Evolutionary conservation across 2,888 invertebrate species (phyloP).

Genomic region (Parelbella ahira): DNA sequence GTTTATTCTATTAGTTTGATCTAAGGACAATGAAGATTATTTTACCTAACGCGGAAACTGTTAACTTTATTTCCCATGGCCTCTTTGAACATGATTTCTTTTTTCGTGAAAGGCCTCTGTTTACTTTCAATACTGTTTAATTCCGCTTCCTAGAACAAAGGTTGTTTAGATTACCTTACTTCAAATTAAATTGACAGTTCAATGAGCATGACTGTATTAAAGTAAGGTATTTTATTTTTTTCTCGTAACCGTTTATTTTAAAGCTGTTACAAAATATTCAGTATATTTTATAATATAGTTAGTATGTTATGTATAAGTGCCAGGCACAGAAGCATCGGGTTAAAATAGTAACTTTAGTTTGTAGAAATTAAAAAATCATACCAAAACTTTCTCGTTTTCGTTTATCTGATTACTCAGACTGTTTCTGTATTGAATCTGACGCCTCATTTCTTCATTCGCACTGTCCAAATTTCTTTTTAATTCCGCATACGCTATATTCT

Average conservation of each 20-base stretch:
- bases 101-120: constrained; percentile 58
- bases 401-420: constrained; percentile 51
- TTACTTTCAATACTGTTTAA: constrained; percentile 44
- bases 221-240: no score
- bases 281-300: no score
- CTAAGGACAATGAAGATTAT: no score
- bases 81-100: constrained; percentile 56
- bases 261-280: no score
- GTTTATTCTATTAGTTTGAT: no score
- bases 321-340: no score
- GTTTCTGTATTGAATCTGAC: constrained; percentile 59
- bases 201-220: no score
- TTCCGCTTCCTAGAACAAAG: constrained; percentile 50
- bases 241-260: no score
- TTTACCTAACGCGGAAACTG: constrained; percentile 41
- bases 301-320: no score
- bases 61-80: constrained; percentile 50
- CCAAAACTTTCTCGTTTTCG: constrained; percentile 55
- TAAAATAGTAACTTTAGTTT: no score
- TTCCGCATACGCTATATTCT: constrained; percentile 48
- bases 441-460: constrained; percentile 52
- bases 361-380: no score
- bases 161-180: neutral
- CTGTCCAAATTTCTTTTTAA: constrained; percentile 45
- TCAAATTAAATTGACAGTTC: no score